Percentiles rank a stretch among this genome's conserved stretches.
phyloP scores from a whole-genome alignment of 2,113 vertebrate genomes.

The Carassius carassius region DNA sequence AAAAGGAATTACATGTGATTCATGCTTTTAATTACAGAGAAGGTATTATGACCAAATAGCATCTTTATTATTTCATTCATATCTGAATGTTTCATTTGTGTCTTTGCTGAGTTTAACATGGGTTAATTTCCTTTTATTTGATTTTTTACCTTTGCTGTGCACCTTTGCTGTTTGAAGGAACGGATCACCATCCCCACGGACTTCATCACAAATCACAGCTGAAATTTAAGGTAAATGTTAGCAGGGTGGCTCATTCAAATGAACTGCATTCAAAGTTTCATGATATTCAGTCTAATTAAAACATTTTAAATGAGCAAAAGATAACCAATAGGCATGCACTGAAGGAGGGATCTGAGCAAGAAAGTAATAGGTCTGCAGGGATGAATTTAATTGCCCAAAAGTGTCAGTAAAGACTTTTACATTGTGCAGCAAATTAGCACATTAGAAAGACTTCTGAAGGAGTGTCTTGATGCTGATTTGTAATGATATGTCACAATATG shows the following conservation, averaged over 20 bases:
- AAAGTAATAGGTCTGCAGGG: not conserved
- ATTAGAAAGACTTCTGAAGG: not conserved
- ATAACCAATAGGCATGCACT: not conserved
- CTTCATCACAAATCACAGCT: not conserved
- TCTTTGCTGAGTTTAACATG: not conserved
- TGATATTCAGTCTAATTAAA: not conserved
- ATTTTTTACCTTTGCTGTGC: not conserved
- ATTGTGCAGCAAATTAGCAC: not conserved
- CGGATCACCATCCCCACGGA: constrained; percentile 10
- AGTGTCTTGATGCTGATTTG: not conserved
- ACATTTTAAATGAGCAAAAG: not conserved
- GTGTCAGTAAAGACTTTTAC: no score
- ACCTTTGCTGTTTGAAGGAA: not conserved
- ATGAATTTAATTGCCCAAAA: not conserved
- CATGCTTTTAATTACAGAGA: not conserved
- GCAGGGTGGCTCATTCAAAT: not conserved
- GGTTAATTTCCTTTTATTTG: not conserved
- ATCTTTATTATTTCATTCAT: not conserved
- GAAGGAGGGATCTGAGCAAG: not conserved
- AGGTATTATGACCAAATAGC: not conserved
- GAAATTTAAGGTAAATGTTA: not conserved
- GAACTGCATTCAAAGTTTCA: not conserved
- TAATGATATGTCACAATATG: not conserved
- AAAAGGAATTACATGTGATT: not conserved
- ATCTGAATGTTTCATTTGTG: not conserved